Conservation (phyloP, 1,140 invertebrate species). For the Formica exsecta region DNA sequence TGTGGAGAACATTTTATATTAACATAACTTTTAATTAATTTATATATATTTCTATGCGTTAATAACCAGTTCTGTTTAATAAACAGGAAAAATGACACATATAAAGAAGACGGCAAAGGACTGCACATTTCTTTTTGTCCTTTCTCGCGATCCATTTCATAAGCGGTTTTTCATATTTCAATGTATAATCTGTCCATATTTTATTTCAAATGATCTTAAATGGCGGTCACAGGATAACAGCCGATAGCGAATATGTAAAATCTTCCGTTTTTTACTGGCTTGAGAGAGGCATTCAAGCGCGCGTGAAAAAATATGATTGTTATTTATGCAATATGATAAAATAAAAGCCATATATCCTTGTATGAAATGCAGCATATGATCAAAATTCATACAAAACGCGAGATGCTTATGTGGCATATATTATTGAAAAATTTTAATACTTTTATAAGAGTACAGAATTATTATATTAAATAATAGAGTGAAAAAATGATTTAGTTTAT, state of each 20-base stretch:
- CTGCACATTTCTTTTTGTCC: slow-evolving; percentile 14
- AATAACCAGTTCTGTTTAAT: neutral
- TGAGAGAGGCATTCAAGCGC: neutral
- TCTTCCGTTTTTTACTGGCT: neutral
- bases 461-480: neutral
- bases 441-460: neutral
- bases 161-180: slow-evolving; percentile 44
- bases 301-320: slow-evolving; percentile 32
- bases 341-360: neutral
- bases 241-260: slow-evolving; percentile 11
- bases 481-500: neutral
- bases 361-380: neutral
- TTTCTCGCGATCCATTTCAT: slow-evolving; percentile 14
- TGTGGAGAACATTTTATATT: neutral
- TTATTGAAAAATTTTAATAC: slow-evolving; percentile 1
- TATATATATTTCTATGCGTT: neutral
- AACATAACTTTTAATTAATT: neutral
- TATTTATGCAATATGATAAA: slow-evolving; percentile 34
- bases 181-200: slow-evolving; percentile 54
- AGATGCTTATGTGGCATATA: neutral
- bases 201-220: slow-evolving; percentile 53
- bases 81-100: neutral
- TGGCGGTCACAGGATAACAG: slow-evolving; percentile 7
- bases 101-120: neutral
- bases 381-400: neutral